phyloP scores from a whole-genome alignment of 2,113 vertebrate genomes.

The Numenius arquata region DNA sequence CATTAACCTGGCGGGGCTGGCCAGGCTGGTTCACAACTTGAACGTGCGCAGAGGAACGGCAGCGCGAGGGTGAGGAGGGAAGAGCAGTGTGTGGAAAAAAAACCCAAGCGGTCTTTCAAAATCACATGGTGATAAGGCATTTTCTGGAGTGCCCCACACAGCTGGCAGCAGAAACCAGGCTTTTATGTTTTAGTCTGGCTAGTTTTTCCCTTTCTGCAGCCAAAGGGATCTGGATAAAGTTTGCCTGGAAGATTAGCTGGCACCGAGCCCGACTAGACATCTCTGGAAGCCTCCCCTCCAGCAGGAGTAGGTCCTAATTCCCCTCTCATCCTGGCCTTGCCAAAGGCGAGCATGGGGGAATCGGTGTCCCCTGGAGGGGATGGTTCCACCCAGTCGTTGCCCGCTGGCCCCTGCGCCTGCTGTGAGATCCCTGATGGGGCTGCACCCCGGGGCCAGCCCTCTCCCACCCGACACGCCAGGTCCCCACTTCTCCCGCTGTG shows the following conservation, averaged over 20 bases:
- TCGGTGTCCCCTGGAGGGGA: neutral
- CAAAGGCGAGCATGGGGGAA: fast-evolving
- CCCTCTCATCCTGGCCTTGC: neutral
- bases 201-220: slow-evolving; percentile 41
- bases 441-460: neutral
- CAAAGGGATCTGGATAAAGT: slow-evolving; percentile 54
- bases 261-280: neutral
- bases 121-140: slow-evolving; percentile 13
- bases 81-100: neutral
- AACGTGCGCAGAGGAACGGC: fast-evolving
- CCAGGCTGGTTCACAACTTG: neutral
- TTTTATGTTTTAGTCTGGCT: slow-evolving; percentile 29
- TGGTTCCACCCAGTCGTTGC: fast-evolving
- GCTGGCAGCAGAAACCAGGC: slow-evolving; percentile 43
- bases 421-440: neutral
- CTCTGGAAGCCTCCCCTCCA: slow-evolving; percentile 8
- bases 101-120: neutral
- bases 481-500: fast-evolving
- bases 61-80: neutral
- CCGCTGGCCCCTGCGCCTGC: too few relatives aligned
- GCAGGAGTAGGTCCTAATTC: slow-evolving; percentile 1
- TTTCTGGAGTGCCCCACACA: slow-evolving; percentile 48
- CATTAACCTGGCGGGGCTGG: neutral
- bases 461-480: fast-evolving
- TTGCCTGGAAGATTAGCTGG: slow-evolving; percentile 58